Conservation (phyloP, 2,797 vertebrate genomes). For the Acestrorhynchus altus region DNA sequence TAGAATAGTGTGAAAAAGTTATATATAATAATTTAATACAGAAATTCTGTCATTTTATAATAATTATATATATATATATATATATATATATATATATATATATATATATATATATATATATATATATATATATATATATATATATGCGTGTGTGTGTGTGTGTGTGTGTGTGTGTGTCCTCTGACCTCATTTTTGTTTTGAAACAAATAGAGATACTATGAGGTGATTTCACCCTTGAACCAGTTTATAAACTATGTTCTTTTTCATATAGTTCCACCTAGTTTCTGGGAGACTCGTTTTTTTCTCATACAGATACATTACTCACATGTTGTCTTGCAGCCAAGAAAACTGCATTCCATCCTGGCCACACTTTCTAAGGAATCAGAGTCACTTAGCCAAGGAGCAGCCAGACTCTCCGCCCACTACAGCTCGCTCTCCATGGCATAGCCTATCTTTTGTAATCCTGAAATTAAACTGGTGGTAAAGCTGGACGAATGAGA, state of each 20-base stretch:
- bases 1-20: too few relatives aligned
- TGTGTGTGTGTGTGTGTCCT: too few relatives aligned
- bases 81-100: too few relatives aligned
- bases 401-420: not conserved
- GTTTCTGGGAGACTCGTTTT: not conserved
- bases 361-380: not conserved
- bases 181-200: too few relatives aligned
- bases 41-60: too few relatives aligned
- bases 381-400: not conserved
- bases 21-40: too few relatives aligned
- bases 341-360: not conserved
- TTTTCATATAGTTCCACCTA: not conserved
- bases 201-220: not conserved
- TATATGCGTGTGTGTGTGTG: too few relatives aligned
- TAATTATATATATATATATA: too few relatives aligned
- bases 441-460: not conserved
- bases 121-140: too few relatives aligned
- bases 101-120: too few relatives aligned
- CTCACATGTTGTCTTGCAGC: slow-evolving; percentile 5
- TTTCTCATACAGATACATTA: not conserved
- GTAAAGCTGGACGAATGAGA: not conserved
- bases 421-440: not conserved
- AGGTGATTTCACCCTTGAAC: not conserved
- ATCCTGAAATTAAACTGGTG: not conserved
- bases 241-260: not conserved